phyloP scores from a whole-genome alignment of 2,888 invertebrate genomes.

The Aporophyla nigra region DNA sequence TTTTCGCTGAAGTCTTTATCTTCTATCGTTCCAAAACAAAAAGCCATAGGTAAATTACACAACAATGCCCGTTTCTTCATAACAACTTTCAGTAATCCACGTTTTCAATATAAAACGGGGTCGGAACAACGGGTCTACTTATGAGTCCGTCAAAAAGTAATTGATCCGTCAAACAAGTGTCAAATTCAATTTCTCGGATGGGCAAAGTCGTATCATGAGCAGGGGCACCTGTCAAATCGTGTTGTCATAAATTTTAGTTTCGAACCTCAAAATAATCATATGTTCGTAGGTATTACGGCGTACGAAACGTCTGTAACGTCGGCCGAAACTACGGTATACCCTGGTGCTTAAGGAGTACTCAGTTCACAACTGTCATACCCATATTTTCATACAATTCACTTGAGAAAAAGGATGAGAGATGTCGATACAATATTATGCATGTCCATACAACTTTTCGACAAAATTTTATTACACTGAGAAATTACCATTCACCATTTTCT shows the following conservation, averaged over 20 bases:
- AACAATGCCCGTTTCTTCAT: not conserved
- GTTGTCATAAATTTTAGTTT: too few species aligned
- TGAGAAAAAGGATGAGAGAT: constrained; percentile 16
- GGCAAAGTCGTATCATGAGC: too few species aligned
- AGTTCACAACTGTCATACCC: not conserved
- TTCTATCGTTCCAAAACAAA: not conserved
- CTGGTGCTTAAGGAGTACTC: too few species aligned
- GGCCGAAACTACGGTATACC: too few species aligned
- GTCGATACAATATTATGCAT: constrained; percentile 1
- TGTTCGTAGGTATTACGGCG: too few species aligned
- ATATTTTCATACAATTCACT: constrained; percentile 20
- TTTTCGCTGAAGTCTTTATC: too few species aligned
- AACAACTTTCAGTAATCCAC: not conserved
- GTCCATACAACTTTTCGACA: not conserved
- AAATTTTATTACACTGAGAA: constrained; percentile 2
- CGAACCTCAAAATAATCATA: too few species aligned
- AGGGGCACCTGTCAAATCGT: too few species aligned
- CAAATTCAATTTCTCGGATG: too few species aligned
- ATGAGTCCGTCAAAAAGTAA: too few species aligned
- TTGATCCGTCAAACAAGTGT: too few species aligned
- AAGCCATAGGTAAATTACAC: not conserved
- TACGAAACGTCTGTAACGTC: too few species aligned
- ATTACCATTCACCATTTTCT: constrained; percentile 1
- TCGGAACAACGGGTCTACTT: not conserved
- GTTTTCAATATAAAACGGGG: constrained; percentile 4